These are phyloP conservation scores for Oncorhynchus masou DNA, from an alignment of 2,113 vertebrate species.

Conservation along the genomic window DNA sequence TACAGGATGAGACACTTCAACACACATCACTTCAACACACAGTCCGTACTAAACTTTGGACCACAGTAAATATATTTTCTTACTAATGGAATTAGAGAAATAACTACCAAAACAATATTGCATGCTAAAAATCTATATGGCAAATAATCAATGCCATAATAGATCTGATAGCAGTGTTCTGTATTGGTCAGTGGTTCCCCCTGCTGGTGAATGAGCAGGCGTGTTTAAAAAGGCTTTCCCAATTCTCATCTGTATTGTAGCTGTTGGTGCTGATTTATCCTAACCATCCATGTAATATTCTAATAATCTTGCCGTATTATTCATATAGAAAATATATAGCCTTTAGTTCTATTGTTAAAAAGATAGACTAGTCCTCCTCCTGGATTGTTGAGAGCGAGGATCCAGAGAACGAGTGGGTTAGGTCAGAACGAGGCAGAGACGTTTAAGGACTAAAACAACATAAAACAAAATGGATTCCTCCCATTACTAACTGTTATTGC, in stretches of 20 bases:
- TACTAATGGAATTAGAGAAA: too few relatives aligned
- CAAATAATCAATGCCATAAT: not conserved
- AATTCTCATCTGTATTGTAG: too few relatives aligned
- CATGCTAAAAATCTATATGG: not conserved
- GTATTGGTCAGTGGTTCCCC: conserved; percentile 52
- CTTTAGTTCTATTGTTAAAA: not conserved
- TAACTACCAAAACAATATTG: too few relatives aligned
- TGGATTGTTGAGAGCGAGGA: not conserved
- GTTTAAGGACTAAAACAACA: not conserved
- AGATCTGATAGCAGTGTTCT: not conserved
- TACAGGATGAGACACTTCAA: not conserved
- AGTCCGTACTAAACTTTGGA: not conserved
- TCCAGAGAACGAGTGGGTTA: not conserved
- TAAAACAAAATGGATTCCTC: not conserved
- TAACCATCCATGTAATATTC: too few relatives aligned
- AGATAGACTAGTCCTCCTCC: not conserved
- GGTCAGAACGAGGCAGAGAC: not conserved
- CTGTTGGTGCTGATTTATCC: too few relatives aligned
- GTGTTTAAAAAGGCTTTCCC: not conserved
- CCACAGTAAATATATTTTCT: not conserved
- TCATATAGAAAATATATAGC: too few relatives aligned
- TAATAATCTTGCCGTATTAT: too few relatives aligned
- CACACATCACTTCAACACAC: not conserved
- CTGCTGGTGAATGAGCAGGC: conserved; percentile 38
- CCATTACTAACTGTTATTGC: too few relatives aligned